These are phyloP conservation scores for Amphiduros pacificus DNA, from an alignment of 2,888 invertebrate species.

Conservation along the genomic window DNA sequence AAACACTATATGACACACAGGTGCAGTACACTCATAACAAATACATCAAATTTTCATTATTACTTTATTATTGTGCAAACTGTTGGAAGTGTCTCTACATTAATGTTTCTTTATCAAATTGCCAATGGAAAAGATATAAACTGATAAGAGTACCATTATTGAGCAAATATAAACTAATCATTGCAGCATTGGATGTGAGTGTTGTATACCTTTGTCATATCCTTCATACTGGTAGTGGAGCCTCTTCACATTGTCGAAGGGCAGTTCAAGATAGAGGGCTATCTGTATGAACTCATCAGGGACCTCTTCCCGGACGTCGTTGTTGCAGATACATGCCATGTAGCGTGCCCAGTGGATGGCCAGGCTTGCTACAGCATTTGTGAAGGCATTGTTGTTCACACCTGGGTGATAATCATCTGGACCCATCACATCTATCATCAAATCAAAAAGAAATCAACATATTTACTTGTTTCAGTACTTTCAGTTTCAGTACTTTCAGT, in stretches of 20 bases:
- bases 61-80: too few relatives aligned
- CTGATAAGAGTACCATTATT: background rate
- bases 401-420: constrained; percentile 34
- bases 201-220: constrained; percentile 23
- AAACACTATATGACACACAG: too few relatives aligned
- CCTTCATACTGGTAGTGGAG: constrained; percentile 32
- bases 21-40: too few relatives aligned
- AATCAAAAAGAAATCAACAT: background rate
- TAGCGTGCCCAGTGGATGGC: constrained; percentile 35
- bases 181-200: background rate
- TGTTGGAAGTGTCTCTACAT: too few relatives aligned
- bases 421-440: constrained; percentile 29
- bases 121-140: background rate
- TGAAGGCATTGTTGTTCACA: constrained; percentile 34
- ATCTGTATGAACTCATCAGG: constrained; percentile 34
- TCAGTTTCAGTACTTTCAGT: background rate
- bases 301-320: constrained; percentile 16
- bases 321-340: constrained; percentile 9
- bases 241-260: constrained; percentile 31
- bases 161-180: too few relatives aligned
- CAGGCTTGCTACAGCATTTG: constrained; percentile 30
- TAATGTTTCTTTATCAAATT: background rate
- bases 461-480: background rate
- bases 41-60: too few relatives aligned
- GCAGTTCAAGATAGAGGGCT: constrained; percentile 33